Base-by-base conservation (phyloP, 2,888 invertebrate species). In the Hofmannophila pseudospretella region DNA sequence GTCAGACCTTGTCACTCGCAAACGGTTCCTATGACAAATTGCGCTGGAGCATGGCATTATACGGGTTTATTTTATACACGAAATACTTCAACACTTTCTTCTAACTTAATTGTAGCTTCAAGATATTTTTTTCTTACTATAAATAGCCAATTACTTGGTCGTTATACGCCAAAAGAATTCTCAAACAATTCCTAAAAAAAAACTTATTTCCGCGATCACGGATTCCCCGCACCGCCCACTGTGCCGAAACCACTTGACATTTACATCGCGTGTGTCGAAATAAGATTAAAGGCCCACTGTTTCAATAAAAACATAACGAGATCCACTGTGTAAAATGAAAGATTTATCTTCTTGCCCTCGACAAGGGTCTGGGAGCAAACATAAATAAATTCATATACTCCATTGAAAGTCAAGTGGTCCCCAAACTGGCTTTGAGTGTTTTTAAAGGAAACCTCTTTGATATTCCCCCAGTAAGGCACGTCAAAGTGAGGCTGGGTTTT, bases 351-450 rank as follows among this genome's bases (percentile, higher is more conserved):
- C 47, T 47, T 41, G 42, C 47, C 50, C 54, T 41, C 50, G 53
- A 60, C 51, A 54, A 53, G 61, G 61, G 59, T 60, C 56, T 39
- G 47, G 34, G 34, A 46, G 41, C 51, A 40, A 45, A 61, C 52
- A 67, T 75, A 74, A 73, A 79, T 77, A 75, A 67, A 78, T 78
- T 77, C 74, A 72, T 70, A 67, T 61, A 61, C 58, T 67, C 64
- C 55, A 76, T 73, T 78, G 77, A 77, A 76, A 73, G 69, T 67
- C 64, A 57, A 56, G 48, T 38, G 47, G 65, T 60, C 64, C 53
- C 53, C 55, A 54, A 71, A 63, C 66, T 59, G 53, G 55, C 60
- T 63, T 57, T 54, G 61, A 67, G 66, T 74, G 64, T 76, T 78
- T 75, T 71, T 63, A 66, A 69, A 71, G 64, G 62, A 63, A 70